Evolutionary conservation across 2,888 invertebrate genomes (phyloP), one percentile per base, ranked within the genome.

Genomic region (Lamellibrachia columna): DNA sequence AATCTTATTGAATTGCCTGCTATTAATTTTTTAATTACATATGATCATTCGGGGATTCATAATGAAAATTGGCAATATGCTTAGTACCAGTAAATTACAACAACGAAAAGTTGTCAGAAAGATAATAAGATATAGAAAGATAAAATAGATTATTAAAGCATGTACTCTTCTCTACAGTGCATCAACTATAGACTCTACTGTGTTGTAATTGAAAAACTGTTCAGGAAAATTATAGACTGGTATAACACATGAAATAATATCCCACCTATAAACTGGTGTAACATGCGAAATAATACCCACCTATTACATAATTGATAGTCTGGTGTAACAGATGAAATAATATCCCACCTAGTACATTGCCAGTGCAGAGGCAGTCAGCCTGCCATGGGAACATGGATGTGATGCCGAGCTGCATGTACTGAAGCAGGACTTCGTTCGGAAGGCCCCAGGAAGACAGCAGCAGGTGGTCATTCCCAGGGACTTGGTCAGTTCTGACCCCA

Each of bases 321-420:
- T 28, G 11, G 22, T 91, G 15, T 91, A 91, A 9, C 40, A 22
- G 52, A 15, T 52, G 58, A 53, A 55, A 91, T 40, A 7, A 53
- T 55, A 22, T 58, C 53, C 52, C 52, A 94, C 94, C 93, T 40
- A 94, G 92, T 0, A 94, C 94, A 91, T 93, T 93, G 92, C 93
- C 93, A 8, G 93, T 94, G 53, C 94, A 93, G n/a, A 94, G 93
- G 60, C 94, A 94, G 28, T 94, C 94, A 0, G 93, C 94, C 92
- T 94, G 94, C 94, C 94, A 94, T 11, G 92, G 92, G 91, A 94
- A 94, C 93, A 94, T 93, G 11, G 60, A 92, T 3, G 90, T 93
- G n/a, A 94, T 93, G n/a, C 94, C 94, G 11, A 28, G 40, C n/a
- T 91, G 90, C 3, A 90, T 15, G 92, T 94, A 94, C 22, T 91